phyloP scores from a whole-genome alignment of 2,888 invertebrate species.

The Eristalis tenax region DNA sequence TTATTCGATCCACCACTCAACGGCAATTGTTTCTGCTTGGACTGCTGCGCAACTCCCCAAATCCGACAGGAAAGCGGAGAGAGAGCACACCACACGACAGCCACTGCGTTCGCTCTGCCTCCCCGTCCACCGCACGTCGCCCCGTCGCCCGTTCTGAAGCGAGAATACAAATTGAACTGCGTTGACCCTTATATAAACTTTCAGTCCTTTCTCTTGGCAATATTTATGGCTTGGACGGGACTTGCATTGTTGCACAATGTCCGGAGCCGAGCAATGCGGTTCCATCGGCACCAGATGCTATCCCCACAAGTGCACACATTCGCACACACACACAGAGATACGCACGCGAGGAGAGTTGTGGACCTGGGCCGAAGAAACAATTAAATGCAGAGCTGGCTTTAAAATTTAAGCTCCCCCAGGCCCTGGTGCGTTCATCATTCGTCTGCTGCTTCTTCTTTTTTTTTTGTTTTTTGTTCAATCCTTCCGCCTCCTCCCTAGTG shows the following conservation, averaged over 20 bases:
- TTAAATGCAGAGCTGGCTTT: conserved; percentile 60
- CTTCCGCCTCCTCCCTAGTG: not conserved
- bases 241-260: conserved; percentile 49
- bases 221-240: conserved; percentile 52
- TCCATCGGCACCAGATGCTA: conserved; percentile 39
- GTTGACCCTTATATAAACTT: conserved; percentile 51
- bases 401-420: conserved; percentile 47
- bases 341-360: not conserved
- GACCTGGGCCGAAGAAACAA: conserved; percentile 33
- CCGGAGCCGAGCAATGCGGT: not conserved
- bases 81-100: no score
- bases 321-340: not conserved
- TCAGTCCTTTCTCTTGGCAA: conserved; percentile 52
- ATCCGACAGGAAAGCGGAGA: no score
- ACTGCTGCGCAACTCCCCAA: no score
- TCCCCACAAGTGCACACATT: not conserved
- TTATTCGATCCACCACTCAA: not conserved
- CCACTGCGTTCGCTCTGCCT: not conserved
- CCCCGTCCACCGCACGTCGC: not conserved
- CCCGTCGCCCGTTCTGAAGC: not conserved
- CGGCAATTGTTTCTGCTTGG: not conserved
- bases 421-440: conserved; percentile 30
- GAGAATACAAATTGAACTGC: conserved; percentile 31
- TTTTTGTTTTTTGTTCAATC: not conserved
- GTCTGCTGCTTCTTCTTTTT: not conserved